Percentiles rank a stretch among this genome's conserved stretches.
These are phyloP conservation scores for Pseudoatta argentina DNA, from an alignment of 1,140 invertebrate species.

Conservation along the genomic window DNA sequence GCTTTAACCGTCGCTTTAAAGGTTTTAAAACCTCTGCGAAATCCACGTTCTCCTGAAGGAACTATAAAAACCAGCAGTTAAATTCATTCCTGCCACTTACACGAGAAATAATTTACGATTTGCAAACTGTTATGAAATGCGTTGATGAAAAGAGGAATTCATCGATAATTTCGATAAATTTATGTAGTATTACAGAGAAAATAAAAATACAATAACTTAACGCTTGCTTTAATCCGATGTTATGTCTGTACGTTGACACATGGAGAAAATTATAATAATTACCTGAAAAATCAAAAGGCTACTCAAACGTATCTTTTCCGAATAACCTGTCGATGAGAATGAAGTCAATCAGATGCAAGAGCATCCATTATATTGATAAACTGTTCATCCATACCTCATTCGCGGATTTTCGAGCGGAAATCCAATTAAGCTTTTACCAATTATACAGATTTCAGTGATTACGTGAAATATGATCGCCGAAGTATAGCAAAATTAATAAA, in stretches of 20 bases:
- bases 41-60: constrained; percentile 35
- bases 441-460: constrained; percentile 36
- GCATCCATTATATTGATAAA: constrained; percentile 46
- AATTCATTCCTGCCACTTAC: constrained; percentile 4
- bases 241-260: not conserved
- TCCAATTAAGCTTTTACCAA: constrained; percentile 39
- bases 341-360: not conserved
- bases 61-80: constrained; percentile 43
- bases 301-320: not conserved
- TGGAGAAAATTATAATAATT: not conserved
- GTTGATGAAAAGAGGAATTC: not conserved
- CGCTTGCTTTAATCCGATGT: not conserved
- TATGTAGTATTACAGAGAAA: not conserved
- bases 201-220: not conserved
- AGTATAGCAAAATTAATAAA: constrained; percentile 25
- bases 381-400: constrained; percentile 12
- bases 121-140: not conserved
- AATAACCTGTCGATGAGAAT: not conserved
- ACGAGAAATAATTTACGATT: constrained; percentile 45
- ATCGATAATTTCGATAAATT: not conserved
- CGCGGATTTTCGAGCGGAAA: constrained; percentile 27
- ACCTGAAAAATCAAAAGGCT: not conserved
- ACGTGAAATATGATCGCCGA: not conserved
- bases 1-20: constrained; percentile 41
- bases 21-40: constrained; percentile 46